Percentiles rank a stretch among this genome's conserved stretches.
These are phyloP conservation scores for Antedon mediterranea DNA, from an alignment of 53 echinoderm and acorn worm species.

Conservation along the genomic window DNA sequence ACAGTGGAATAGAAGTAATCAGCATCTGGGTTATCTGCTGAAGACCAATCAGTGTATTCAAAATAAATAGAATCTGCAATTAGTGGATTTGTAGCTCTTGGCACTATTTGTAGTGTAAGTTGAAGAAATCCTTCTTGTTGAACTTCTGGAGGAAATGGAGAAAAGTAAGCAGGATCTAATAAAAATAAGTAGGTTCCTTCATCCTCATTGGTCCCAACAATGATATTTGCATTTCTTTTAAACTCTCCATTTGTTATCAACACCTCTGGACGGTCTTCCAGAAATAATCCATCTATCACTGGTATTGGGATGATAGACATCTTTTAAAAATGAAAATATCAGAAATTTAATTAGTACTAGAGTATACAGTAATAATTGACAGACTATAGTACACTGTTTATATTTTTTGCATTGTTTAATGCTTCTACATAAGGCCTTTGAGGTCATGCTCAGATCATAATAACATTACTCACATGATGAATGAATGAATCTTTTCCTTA, in stretches of 20 bases:
- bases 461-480: too few relatives aligned
- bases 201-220: slow-evolving; percentile 57
- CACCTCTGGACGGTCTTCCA: slow-evolving; percentile 46
- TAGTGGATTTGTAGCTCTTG: neutral
- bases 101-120: neutral
- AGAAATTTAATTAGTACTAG: too few relatives aligned
- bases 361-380: too few relatives aligned
- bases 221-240: slow-evolving; percentile 26
- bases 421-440: too few relatives aligned
- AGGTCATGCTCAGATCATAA: too few relatives aligned
- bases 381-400: too few relatives aligned
- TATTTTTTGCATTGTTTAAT: too few relatives aligned
- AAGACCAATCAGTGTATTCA: slow-evolving; percentile 8
- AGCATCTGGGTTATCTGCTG: neutral
- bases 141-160: slow-evolving; percentile 21
- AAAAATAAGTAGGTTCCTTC: slow-evolving; percentile 35
- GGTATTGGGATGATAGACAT: too few relatives aligned
- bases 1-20: neutral
- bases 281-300: slow-evolving; percentile 51
- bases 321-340: too few relatives aligned
- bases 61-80: slow-evolving; percentile 18
- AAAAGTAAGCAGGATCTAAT: neutral
- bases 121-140: slow-evolving; percentile 7
- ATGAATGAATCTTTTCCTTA: too few relatives aligned
- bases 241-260: slow-evolving; percentile 40